These are phyloP conservation scores for Polyommatus iphigenia DNA, from an alignment of 2,888 invertebrate genomes.

Conservation along the genomic window DNA sequence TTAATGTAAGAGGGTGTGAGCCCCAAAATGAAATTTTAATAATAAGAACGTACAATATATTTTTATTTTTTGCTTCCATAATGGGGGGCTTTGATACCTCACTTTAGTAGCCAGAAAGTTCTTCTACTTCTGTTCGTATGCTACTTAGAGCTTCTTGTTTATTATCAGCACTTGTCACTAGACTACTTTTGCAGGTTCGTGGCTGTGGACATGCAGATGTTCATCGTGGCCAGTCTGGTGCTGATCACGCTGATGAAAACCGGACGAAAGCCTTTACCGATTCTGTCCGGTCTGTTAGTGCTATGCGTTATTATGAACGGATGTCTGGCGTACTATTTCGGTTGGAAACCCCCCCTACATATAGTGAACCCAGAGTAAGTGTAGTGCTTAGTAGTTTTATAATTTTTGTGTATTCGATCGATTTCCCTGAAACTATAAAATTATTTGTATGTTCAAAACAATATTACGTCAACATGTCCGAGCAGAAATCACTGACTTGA, in stretches of 20 bases:
- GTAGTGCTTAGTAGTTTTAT: background rate
- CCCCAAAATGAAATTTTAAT: too few relatives aligned
- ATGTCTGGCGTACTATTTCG: slow-evolving; percentile 47
- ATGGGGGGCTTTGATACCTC: too few relatives aligned
- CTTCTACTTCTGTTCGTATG: too few relatives aligned
- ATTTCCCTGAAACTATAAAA: background rate
- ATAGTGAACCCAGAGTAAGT: slow-evolving; percentile 56
- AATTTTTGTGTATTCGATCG: background rate
- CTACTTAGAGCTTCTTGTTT: too few relatives aligned
- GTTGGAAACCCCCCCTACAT: slow-evolving; percentile 53
- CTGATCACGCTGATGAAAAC: slow-evolving; percentile 46
- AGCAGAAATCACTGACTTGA: too few relatives aligned
- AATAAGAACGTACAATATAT: too few relatives aligned
- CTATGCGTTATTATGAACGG: slow-evolving; percentile 46
- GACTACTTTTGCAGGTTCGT: slow-evolving; percentile 51
- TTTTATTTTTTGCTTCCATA: too few relatives aligned
- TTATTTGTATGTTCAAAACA: too few relatives aligned
- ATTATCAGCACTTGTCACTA: too few relatives aligned
- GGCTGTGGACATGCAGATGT: slow-evolving; percentile 62
- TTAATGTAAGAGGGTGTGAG: too few relatives aligned
- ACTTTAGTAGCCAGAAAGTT: too few relatives aligned
- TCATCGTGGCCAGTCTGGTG: slow-evolving; percentile 48
- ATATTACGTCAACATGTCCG: too few relatives aligned
- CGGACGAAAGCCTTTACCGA: slow-evolving; percentile 43
- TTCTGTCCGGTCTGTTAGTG: slow-evolving; percentile 45